A percentile compares a stretch with the other conserved stretches of the same genome.
Conservation (phyloP, 2,888 invertebrate genomes). For the Andrena hattorfiana region DNA sequence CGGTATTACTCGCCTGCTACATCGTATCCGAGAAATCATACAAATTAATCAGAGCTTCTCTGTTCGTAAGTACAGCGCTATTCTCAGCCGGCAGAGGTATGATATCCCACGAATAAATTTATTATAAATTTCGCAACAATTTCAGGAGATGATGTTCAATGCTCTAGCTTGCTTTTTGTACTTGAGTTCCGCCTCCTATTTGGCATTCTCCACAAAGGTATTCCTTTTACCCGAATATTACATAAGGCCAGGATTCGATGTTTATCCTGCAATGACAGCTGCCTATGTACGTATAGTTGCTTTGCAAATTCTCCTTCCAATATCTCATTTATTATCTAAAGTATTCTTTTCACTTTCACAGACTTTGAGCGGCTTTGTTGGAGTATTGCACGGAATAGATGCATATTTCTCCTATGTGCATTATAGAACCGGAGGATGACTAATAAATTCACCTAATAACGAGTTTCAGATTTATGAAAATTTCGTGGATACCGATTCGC, state of each 20-base stretch:
- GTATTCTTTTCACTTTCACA: constrained; percentile 85
- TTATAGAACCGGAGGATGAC: constrained; percentile 87
- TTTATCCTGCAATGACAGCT: constrained; percentile 95
- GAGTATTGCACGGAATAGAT: constrained; percentile 91
- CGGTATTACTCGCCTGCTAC: constrained; percentile 91
- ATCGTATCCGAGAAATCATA: constrained; percentile 92
- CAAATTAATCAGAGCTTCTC: constrained; percentile 91
- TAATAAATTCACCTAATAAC: not conserved
- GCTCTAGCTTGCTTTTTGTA: constrained; percentile 91
- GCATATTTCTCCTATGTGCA: constrained; percentile 91
- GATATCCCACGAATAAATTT: no score
- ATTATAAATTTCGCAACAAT: constrained; percentile 62
- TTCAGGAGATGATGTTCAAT: constrained; percentile 93
- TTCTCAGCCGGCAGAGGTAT: no score
- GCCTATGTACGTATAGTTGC: constrained; percentile 90
- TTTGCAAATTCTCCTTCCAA: not conserved
- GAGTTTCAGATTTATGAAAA: not conserved
- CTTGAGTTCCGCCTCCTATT: constrained; percentile 91
- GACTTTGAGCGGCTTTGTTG: constrained; percentile 92
- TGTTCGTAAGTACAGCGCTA: constrained; percentile 89
- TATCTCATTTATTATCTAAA: not conserved
- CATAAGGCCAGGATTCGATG: constrained; percentile 91
- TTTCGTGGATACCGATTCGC: not conserved
- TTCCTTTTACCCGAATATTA: constrained; percentile 92
- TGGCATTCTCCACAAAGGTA: constrained; percentile 92